These are phyloP conservation scores for Pseudomyrmex concolor DNA, from an alignment of 1,140 invertebrate genomes.

Conservation along the genomic window DNA sequence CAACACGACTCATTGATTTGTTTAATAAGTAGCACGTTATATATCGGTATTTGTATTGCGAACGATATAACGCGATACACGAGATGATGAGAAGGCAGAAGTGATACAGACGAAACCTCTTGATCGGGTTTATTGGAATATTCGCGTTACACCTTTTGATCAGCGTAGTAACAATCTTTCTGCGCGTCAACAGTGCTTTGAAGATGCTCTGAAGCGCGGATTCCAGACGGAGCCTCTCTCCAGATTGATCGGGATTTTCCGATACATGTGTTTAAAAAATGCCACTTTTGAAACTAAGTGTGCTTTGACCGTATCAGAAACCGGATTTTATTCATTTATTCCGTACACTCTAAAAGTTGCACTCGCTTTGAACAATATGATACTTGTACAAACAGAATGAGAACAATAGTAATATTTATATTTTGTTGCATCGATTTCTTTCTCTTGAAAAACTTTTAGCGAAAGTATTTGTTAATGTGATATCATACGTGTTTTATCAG, in stretches of 20 bases:
- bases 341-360: background rate
- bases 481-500: background rate
- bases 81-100: slow-evolving; percentile 2
- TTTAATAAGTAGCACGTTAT: slow-evolving; percentile 70
- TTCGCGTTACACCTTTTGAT: slow-evolving; percentile 53
- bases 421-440: background rate
- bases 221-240: slow-evolving; percentile 22
- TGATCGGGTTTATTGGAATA: slow-evolving; percentile 55
- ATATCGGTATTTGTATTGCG: slow-evolving; percentile 66
- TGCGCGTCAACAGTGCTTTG: slow-evolving; percentile 39
- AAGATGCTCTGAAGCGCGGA: slow-evolving; percentile 33
- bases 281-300: slow-evolving; percentile 19
- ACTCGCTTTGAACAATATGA: background rate
- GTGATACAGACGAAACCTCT: slow-evolving; percentile 16
- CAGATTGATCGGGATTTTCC: slow-evolving; percentile 33
- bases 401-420: background rate
- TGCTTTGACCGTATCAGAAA: slow-evolving; percentile 17
- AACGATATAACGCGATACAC: slow-evolving; percentile 31
- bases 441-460: background rate
- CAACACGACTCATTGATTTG: slow-evolving; percentile 62
- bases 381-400: background rate
- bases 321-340: slow-evolving; percentile 31
- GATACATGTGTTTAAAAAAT: slow-evolving; percentile 45
- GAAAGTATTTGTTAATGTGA: slow-evolving; percentile 11
- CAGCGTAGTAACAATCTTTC: slow-evolving; percentile 33